Evolutionary conservation across 2,113 vertebrate species (phyloP).

Genomic region (Apodemus speciosus): DNA sequence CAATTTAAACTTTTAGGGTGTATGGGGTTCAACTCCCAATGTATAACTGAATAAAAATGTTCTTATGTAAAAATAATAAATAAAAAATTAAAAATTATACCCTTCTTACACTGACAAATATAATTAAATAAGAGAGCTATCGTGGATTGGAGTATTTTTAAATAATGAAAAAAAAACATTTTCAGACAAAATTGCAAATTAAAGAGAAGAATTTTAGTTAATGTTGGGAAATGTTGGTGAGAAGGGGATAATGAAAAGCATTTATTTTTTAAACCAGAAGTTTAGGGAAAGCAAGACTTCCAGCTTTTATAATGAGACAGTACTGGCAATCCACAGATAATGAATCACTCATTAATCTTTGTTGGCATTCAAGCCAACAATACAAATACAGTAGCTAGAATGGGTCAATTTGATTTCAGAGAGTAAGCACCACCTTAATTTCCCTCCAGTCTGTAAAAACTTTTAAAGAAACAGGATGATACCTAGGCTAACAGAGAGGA

Average conservation of each 20-base stretch:
- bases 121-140: constrained; percentile 7
- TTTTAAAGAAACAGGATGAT: constrained; percentile 13
- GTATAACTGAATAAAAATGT: not conserved
- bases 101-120: not conserved
- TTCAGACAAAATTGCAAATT: not conserved
- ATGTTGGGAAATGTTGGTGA: not conserved
- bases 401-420: constrained; percentile 43
- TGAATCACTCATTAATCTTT: constrained; percentile 62
- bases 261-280: not conserved
- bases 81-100: not conserved
- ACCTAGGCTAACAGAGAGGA: constrained; percentile 19
- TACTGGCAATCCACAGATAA: constrained; percentile 53
- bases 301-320: constrained; percentile 33
- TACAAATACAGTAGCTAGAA: constrained; percentile 55
- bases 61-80: not conserved
- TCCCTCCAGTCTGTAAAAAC: not conserved
- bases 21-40: not conserved
- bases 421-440: constrained; percentile 56
- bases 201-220: not conserved
- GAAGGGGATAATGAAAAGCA: constrained; percentile 47
- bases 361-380: constrained; percentile 29
- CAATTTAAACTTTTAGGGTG: not conserved
- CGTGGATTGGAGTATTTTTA: not conserved
- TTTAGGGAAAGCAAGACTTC: not conserved
- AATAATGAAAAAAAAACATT: constrained; percentile 1